Conservation (phyloP, 2,888 invertebrate genomes). For the Anthrax anthrax region DNA sequence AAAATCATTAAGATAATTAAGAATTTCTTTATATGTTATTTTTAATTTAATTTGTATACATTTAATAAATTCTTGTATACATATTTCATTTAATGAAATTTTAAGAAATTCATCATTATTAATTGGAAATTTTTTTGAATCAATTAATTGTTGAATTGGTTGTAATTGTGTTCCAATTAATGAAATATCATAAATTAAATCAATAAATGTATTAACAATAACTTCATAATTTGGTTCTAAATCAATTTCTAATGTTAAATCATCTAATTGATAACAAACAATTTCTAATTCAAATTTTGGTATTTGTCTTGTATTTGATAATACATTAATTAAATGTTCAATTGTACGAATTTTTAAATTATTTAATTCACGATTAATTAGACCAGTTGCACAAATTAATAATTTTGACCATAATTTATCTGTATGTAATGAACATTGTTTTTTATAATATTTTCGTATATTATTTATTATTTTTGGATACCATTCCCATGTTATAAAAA, state of each 20-base stretch:
- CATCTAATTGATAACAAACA: conserved; percentile 17
- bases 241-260: conserved; percentile 27
- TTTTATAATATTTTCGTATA: conserved; percentile 25
- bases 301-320: conserved; percentile 39
- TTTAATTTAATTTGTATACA: conserved; percentile 39
- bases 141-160: conserved; percentile 37
- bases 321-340: conserved; percentile 42
- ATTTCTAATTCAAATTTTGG: conserved; percentile 46
- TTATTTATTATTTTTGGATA: conserved; percentile 30
- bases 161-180: conserved; percentile 41
- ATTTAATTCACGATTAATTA: conserved; percentile 47
- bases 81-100: conserved; percentile 44
- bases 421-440: conserved; percentile 20
- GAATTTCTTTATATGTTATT: conserved; percentile 41
- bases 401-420: conserved; percentile 22
- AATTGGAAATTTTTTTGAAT: conserved; percentile 33
- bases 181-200: conserved; percentile 42
- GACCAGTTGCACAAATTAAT: conserved; percentile 33
- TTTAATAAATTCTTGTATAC: conserved; percentile 38
- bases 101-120: conserved; percentile 40
- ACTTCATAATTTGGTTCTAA: conserved; percentile 44
- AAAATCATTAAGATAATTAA: conserved; percentile 39
- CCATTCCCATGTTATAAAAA: conserved; percentile 33
- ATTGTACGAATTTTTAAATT: conserved; percentile 53
- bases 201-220: conserved; percentile 42